Conservation (phyloP, 2,113 vertebrate genomes). For the Scartelaos histophorus region DNA sequence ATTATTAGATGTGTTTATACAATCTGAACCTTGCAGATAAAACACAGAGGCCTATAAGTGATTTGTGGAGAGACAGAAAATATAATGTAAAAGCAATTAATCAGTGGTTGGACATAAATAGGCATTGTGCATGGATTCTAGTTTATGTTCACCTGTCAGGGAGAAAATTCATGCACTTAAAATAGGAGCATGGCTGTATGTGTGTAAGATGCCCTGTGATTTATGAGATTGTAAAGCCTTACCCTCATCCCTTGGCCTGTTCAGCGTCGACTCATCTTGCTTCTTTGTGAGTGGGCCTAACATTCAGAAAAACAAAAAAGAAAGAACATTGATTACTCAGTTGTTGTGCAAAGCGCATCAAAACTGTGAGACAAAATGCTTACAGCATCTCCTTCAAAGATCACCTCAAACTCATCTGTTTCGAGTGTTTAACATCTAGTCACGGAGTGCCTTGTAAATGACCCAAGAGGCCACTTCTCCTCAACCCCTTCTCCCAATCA, state of each 20-base stretch:
- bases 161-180: constrained; percentile 68
- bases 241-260: constrained; percentile 83
- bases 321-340: constrained; percentile 59
- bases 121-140: constrained; percentile 23
- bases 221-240: neutral
- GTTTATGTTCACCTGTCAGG: constrained; percentile 6
- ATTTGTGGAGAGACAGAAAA: neutral
- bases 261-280: constrained; percentile 80
- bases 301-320: constrained; percentile 76
- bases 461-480: constrained; percentile 58
- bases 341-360: constrained; percentile 22
- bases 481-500: constrained; percentile 56
- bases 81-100: constrained; percentile 10
- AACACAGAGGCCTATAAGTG: neutral
- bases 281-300: constrained; percentile 93
- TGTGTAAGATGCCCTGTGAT: neutral
- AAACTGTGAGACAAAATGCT: constrained; percentile 37
- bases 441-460: constrained; percentile 57
- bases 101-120: neutral
- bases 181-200: constrained; percentile 40
- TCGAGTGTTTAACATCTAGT: constrained; percentile 60
- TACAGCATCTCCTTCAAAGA: constrained; percentile 38
- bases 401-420: constrained; percentile 55
- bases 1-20: neutral
- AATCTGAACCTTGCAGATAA: neutral